Conservation (phyloP, 2,797 vertebrate species). For the Lacerta agilis region DNA sequence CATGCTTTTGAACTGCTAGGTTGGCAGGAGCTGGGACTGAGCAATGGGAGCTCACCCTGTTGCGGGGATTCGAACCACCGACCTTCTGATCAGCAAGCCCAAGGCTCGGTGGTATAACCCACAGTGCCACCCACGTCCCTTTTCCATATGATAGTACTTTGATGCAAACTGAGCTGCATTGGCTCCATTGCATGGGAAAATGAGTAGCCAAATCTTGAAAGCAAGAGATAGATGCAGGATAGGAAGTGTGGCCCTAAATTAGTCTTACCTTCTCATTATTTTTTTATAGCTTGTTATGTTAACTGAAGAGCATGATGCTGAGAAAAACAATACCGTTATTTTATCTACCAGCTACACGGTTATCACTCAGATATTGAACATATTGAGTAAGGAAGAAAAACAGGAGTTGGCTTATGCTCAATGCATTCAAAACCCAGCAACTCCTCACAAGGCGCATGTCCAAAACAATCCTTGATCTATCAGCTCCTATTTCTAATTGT, state of each 20-base stretch:
- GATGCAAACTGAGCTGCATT: background rate
- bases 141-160: background rate
- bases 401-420: slow-evolving; percentile 54
- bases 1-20: too few species aligned
- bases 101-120: too few species aligned
- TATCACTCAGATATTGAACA: slow-evolving; percentile 42
- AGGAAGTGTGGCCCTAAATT: background rate
- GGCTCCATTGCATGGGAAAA: background rate
- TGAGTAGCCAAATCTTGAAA: background rate
- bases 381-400: slow-evolving; percentile 15
- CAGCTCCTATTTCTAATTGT: background rate
- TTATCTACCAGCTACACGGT: slow-evolving; percentile 11
- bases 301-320: background rate
- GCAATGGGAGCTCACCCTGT: too few species aligned
- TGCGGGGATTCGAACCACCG: too few species aligned
- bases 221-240: background rate
- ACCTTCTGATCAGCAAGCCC: too few species aligned
- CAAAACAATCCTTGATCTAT: background rate
- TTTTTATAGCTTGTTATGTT: background rate
- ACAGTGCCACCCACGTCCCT: too few species aligned
- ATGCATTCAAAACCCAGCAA: background rate
- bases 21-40: too few species aligned
- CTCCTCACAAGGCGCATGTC: background rate
- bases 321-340: slow-evolving; percentile 3
- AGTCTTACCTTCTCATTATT: background rate